Base-by-base conservation (phyloP, 2,888 invertebrate species). In the Brachynemurus nebulosus region DNA sequence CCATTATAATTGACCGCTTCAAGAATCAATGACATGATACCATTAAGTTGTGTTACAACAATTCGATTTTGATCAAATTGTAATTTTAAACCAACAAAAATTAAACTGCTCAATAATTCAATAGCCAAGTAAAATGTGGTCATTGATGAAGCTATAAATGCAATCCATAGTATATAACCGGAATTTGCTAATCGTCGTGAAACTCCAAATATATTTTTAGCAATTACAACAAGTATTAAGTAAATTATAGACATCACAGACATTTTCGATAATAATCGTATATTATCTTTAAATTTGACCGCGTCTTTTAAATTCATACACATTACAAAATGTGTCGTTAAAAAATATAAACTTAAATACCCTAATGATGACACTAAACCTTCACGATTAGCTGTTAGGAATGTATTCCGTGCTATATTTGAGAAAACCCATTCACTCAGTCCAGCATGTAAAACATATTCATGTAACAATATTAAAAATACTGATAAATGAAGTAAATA, bases 321-420 rank as follows among this genome's bases (percentile, higher is more conserved):
- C 50, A 66, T 63, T 33, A 80, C 81, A 42, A 83, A 58, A 53
- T 74, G 70, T 43, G 80, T 75, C 19, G 84, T 80, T 50, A 80
- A 71, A 45, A 93, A 68, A 63, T 90, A 93, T 4, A 97, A 65
- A 1, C 84, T 75, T 1, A 90, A 66, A 61, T 89, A 96, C 2
- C 97, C 96, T 1, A 84, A 66, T 27, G 80, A 69, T 0, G 96
- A 93, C 17, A 78, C 74, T 30, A 97, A 65, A 0, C 97, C 97
- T 67, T 98, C 97, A 45, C 88, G 76, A 64, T 98, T 98, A 0
- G 93, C 88, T 36, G 76, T 67, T 4, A 93, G 50, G 23, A 91
- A 66, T 44, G 69, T 70, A 33, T 64, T 62, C 46, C 88, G 69
- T 1, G 68, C 62, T 1, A 60, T 56, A 42, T 72, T 59, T 40